Base-by-base conservation (phyloP, 2,797 vertebrate species). In the Myiotriccus ornatus region DNA sequence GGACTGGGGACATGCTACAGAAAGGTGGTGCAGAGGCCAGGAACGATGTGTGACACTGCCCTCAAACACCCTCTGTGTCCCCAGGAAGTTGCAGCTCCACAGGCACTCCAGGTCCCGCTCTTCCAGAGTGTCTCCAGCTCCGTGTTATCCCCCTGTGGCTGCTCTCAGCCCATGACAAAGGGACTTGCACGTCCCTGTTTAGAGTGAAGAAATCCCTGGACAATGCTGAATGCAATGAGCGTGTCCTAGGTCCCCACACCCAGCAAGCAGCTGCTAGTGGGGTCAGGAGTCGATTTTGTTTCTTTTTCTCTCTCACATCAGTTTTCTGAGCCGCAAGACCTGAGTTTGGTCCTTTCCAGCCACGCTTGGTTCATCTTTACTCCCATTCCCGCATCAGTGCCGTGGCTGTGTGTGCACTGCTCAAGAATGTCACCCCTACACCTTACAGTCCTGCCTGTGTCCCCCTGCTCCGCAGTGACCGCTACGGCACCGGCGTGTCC, bases 341-440 rank as follows among this genome's bases (percentile, higher is more conserved):
- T 5, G 30, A 62, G 30, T 24, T 20, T 50, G 59, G 8, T 20
- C 20, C 49, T 50, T 56, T 49, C 77, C 65, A 67, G 52, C 28
- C n/a, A 23, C 0, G 0, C 20, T n/a, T 1, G 7, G 11, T 10
- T 78, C n/a, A 5, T 39, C 44, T 83, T 37, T 17, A 67, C 23
- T 34, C 24, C 18, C 10, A 5, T 35, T 16, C 1, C 43, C 0
- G 0, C 55, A 27, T 15, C n/a, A 2, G 41, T 2, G 4, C 67
- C 4, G 1, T 1, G 37, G 50, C 69, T 22, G 28, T 2, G 39
- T 3, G 18, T 11, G 37, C 71, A 24, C 7, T 1, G 4, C 53
- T 47, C 25, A 4, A 15, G 30, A 10, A 25, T 11, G 35, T 14
- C 24, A 9, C 13, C 35, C 15, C 8, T 30, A 17, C 37, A 22